Evolutionary conservation across 2,113 vertebrate species (phyloP).

Genomic region (Amphiprion percula): DNA sequence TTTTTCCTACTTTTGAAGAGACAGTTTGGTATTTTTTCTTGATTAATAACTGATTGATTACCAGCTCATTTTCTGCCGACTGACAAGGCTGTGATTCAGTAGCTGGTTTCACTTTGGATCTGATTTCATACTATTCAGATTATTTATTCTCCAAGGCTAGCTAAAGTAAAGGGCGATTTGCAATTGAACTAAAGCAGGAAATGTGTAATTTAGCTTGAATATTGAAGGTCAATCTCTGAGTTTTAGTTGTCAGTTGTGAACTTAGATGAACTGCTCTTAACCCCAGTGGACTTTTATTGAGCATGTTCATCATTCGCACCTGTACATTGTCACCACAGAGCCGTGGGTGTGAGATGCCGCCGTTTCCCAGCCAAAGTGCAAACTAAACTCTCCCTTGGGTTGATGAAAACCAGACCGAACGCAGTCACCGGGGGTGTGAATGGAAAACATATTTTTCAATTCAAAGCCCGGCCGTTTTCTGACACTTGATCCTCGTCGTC

Average conservation of each 20-base stretch:
- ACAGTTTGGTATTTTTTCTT: too few species aligned
- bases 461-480: slow-evolving; percentile 24
- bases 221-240: not conserved
- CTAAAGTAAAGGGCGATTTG: not conserved
- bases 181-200: not conserved
- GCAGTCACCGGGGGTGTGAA: slow-evolving; percentile 21
- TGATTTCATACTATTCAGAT: not conserved
- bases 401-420: slow-evolving; percentile 52
- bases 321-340: slow-evolving; percentile 29
- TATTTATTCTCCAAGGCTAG: not conserved
- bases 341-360: slow-evolving; percentile 10
- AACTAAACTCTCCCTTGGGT: slow-evolving; percentile 19
- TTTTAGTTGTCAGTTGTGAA: too few species aligned
- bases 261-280: not conserved
- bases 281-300: not conserved
- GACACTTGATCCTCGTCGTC: slow-evolving; percentile 46
- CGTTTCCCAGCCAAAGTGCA: slow-evolving; percentile 19
- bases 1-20: not conserved
- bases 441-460: slow-evolving; percentile 34
- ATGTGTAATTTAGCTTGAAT: not conserved
- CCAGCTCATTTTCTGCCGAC: too few species aligned
- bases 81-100: too few species aligned
- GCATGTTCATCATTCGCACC: slow-evolving; percentile 38
- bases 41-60: too few species aligned
- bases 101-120: not conserved